Base-by-base conservation (phyloP, 2,888 invertebrate species). In the Allophyes oxyacanthae region DNA sequence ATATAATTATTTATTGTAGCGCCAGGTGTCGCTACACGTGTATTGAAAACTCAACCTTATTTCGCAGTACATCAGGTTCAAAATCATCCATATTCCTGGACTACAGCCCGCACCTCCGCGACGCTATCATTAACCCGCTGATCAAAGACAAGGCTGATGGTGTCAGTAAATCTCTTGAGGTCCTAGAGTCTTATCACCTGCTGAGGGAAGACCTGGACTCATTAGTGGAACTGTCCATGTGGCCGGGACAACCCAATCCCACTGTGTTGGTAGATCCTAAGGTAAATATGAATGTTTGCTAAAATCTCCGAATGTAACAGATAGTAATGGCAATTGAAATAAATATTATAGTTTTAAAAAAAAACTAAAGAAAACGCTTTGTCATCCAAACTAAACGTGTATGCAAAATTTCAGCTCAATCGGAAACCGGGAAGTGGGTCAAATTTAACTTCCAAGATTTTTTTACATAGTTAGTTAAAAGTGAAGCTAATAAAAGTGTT, bases 181-280 rank as follows among this genome's bases (percentile, higher is more conserved):
- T 97, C 10, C 95, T 99, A 91, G 96, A 97, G 81, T 92, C 96
- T 6, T 99, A 99, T 88, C 96, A 97, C 83, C 94, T 99, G 55
- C 86, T 98, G 49, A 95, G 98, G 57, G 99, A 99, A 79, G 99
- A 99, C 87, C 92, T 99, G 75, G 99, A 99, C 67, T 97, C 97
- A 9, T 91, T 99, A 25, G 91, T 97, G 8, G 99, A 99, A 82
- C 85, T 99, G 28, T 96, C 97, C 0, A 87, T 96, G 33, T 99
- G 99, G 99, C 96, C 98, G 0, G 96, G 95, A 34, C 95, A 95
- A 75, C 95, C 95, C 72, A 97, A 98, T 86, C 96, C 97, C 0
- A 96, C 97, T 92, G 95, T 96, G 44, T 89, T 95, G 59, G 94
- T 99, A 20, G 97, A 97, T 69, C 95, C 96, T 10, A 97, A 97